These are phyloP conservation scores for Scolopax rusticola DNA, from an alignment of 2,797 vertebrate species.

Conservation along the genomic window DNA sequence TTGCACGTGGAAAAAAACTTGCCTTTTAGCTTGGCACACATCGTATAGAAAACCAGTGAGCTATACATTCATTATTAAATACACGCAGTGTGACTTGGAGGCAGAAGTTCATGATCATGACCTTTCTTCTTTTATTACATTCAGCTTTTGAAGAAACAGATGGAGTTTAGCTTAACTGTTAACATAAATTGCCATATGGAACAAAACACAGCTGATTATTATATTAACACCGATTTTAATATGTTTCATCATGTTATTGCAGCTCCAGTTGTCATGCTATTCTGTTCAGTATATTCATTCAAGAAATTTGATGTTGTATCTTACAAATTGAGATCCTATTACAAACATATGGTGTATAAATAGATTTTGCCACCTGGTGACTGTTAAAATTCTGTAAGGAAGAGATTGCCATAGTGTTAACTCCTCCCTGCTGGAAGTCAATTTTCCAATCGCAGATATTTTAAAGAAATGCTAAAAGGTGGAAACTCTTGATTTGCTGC, in stretches of 20 bases:
- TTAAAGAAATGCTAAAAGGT: slow-evolving; percentile 49
- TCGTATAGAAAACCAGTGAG: slow-evolving; percentile 6
- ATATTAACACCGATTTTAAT: slow-evolving; percentile 81
- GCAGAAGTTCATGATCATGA: slow-evolving; percentile 43
- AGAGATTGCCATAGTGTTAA: slow-evolving; percentile 54
- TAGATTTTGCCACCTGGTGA: slow-evolving; percentile 74
- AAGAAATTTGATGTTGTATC: slow-evolving; percentile 66
- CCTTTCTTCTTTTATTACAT: slow-evolving; percentile 57
- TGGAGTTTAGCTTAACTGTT: slow-evolving; percentile 79
- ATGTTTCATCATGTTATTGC: slow-evolving; percentile 75
- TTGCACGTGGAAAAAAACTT: neutral
- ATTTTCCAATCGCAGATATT: slow-evolving; percentile 41
- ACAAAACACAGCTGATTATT: slow-evolving; percentile 81
- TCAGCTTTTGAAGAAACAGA: slow-evolving; percentile 79
- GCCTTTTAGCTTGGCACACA: slow-evolving; percentile 30
- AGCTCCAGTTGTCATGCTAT: slow-evolving; percentile 72
- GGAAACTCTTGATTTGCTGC: slow-evolving; percentile 47
- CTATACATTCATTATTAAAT: slow-evolving; percentile 59
- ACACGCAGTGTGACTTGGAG: slow-evolving; percentile 49
- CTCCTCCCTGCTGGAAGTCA: slow-evolving; percentile 63
- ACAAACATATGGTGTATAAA: slow-evolving; percentile 74
- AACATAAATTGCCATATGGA: slow-evolving; percentile 81
- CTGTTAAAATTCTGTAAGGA: slow-evolving; percentile 58
- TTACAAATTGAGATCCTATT: slow-evolving; percentile 63
- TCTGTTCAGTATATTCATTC: slow-evolving; percentile 74